Percentiles rank a stretch among this genome's conserved stretches.
Conservation (phyloP, 2,797 vertebrate species). For the Sebastes ruberrimus region DNA sequence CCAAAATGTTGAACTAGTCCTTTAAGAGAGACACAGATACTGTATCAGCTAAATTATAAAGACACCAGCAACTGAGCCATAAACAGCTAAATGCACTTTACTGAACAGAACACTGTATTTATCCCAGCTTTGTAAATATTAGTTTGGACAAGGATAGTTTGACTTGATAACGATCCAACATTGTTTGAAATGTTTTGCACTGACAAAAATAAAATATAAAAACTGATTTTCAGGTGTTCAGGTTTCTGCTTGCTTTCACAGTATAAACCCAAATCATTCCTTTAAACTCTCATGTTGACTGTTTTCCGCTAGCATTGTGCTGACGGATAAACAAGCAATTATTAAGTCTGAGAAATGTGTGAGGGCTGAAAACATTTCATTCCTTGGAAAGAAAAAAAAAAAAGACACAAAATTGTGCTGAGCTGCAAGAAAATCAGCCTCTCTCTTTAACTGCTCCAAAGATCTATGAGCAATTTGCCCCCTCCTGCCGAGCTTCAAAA, state of each 20-base stretch:
- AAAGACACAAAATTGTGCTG: slow-evolving; percentile 16
- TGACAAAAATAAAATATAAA: not conserved
- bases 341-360: not conserved
- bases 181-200: not conserved
- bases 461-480: slow-evolving; percentile 53
- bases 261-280: not conserved
- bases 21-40: not conserved
- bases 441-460: slow-evolving; percentile 28
- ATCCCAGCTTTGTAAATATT: not conserved
- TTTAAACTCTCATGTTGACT: not conserved
- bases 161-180: not conserved
- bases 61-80: not conserved
- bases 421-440: not conserved
- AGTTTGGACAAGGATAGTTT: not conserved
- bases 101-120: not conserved
- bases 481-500: slow-evolving; percentile 1
- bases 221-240: not conserved
- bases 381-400: not conserved
- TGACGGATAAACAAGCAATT: slow-evolving; percentile 9
- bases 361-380: not conserved
- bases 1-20: not conserved
- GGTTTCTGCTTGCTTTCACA: not conserved
- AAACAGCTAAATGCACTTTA: not conserved
- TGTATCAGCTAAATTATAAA: not conserved
- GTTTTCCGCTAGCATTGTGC: not conserved